Conservation (phyloP, 2,888 invertebrate species). For the Erebia aethiops region DNA sequence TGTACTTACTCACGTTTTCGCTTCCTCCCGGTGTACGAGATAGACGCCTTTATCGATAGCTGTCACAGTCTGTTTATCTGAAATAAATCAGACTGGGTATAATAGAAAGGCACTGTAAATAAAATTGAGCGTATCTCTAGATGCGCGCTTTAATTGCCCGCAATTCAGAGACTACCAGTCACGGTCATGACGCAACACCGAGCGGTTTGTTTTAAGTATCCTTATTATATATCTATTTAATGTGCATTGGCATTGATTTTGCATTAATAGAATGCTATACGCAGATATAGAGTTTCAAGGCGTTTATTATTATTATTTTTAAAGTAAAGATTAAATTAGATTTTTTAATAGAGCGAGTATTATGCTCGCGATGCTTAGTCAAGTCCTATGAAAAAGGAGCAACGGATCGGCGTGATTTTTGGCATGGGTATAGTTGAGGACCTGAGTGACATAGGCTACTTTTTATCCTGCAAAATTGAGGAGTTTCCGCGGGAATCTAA, state of each 20-base stretch:
- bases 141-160: constrained; percentile 33
- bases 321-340: background rate
- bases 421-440: too few species aligned
- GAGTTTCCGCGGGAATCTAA: too few species aligned
- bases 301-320: background rate
- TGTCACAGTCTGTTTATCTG: constrained; percentile 59
- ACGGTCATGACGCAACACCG: constrained; percentile 31
- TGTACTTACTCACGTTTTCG: constrained; percentile 68
- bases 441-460: too few species aligned
- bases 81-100: constrained; percentile 47
- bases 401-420: too few species aligned
- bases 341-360: too few species aligned
- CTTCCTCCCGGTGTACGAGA: constrained; percentile 55
- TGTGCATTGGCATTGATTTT: background rate
- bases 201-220: constrained; percentile 25
- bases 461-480: too few species aligned
- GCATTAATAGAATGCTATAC: background rate
- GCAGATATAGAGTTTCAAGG: background rate
- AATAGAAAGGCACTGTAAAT: constrained; percentile 38
- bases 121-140: constrained; percentile 35
- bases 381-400: too few species aligned
- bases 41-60: constrained; percentile 59
- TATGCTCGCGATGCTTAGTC: too few species aligned
- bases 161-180: constrained; percentile 35
- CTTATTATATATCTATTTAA: background rate